Evolutionary conservation across 2,797 vertebrate species (phyloP).

Genomic region (Sebastiscus tertius): DNA sequence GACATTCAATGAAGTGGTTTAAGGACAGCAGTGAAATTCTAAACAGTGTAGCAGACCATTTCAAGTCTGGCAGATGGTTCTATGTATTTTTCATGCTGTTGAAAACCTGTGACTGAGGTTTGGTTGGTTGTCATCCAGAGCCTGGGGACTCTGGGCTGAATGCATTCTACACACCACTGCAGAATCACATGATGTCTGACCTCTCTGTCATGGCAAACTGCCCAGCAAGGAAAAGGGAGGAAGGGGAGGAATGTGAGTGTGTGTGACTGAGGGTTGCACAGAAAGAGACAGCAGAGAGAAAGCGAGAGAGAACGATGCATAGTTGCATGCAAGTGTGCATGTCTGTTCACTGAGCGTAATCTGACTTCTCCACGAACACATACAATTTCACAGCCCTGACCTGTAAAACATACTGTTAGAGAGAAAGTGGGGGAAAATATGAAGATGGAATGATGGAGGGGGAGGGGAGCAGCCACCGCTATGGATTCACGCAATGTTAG

Average conservation of each 20-base stretch:
- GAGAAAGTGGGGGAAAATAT: constrained; percentile 42
- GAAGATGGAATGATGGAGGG: constrained; percentile 35
- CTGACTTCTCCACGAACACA: constrained; percentile 61
- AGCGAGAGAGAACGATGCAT: constrained; percentile 25
- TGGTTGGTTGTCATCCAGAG: constrained; percentile 76
- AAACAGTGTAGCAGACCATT: constrained; percentile 61
- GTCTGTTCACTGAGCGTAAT: constrained; percentile 60
- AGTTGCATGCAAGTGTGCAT: constrained; percentile 26
- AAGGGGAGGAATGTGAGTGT: constrained; percentile 64
- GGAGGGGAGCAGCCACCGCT: constrained; percentile 31
- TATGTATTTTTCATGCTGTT: constrained; percentile 80
- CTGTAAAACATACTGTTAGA: constrained; percentile 67
- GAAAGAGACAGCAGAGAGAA: constrained; percentile 21
- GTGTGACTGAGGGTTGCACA: constrained; percentile 47
- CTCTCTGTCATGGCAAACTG: constrained; percentile 81
- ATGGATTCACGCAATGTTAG: constrained; percentile 56
- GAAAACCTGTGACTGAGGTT: constrained; percentile 79
- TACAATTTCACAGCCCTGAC: constrained; percentile 65
- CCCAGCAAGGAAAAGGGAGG: constrained; percentile 72
- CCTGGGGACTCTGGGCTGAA: constrained; percentile 75
- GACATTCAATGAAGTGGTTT: constrained; percentile 67
- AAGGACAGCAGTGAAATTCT: constrained; percentile 61
- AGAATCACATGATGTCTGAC: constrained; percentile 84
- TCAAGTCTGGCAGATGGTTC: constrained; percentile 72
- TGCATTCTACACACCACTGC: constrained; percentile 81